A percentile compares a stretch with the other conserved stretches of the same genome.
phyloP scores from a whole-genome alignment of 2,797 vertebrate species.

The Alexandromys oeconomus region DNA sequence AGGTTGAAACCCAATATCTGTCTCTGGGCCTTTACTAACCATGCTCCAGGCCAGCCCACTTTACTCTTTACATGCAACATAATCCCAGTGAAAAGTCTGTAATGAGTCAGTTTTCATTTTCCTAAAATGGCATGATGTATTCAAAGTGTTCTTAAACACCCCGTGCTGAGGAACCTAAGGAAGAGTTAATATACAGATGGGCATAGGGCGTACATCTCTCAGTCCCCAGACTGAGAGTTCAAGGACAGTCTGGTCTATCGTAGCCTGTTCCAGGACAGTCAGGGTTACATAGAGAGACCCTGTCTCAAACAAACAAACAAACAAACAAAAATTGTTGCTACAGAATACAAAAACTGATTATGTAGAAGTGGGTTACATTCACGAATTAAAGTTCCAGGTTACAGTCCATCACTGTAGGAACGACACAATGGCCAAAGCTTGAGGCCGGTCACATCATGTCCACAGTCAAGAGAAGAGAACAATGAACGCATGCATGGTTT shows the following conservation, averaged over 20 bases:
- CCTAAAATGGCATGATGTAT: neutral
- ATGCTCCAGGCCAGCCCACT: too few species aligned
- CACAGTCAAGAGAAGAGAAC: neutral
- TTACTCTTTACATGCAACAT: fast-evolving
- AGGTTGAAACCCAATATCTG: too few species aligned
- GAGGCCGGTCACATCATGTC: neutral
- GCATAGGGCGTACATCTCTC: neutral
- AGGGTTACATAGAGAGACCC: neutral
- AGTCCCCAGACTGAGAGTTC: neutral
- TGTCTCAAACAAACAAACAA: neutral
- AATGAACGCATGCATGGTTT: neutral
- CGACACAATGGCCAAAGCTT: too few species aligned
- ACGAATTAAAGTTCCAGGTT: neutral
- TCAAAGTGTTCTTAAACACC: neutral
- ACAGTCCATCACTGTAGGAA: neutral
- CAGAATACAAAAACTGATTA: neutral
- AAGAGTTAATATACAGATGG: neutral
- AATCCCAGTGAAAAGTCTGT: neutral
- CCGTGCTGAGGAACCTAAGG: neutral
- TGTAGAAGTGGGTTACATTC: neutral
- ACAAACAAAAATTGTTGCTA: neutral
- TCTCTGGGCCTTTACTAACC: too few species aligned
- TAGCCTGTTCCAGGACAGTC: neutral
- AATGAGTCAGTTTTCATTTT: neutral
- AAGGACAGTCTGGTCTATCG: neutral